Conservation (phyloP, 2,113 vertebrate species). For the Misgurnus mizolepis region DNA sequence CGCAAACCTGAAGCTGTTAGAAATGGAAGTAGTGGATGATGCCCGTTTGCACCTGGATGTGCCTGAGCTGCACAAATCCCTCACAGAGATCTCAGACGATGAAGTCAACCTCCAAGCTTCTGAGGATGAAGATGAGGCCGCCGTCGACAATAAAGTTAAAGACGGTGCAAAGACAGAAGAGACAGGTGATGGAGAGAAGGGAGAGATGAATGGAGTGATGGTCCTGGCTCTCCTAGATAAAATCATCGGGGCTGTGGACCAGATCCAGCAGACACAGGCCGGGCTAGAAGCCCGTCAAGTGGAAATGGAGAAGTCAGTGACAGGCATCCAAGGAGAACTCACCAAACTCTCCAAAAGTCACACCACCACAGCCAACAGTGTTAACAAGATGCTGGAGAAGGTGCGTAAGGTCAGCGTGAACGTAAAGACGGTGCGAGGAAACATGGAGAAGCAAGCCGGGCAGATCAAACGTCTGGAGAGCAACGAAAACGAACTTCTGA, state of each 20-base stretch:
- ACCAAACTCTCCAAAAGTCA: constrained; percentile 94
- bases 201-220: constrained; percentile 90
- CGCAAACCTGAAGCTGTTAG: constrained; percentile 1
- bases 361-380: constrained; percentile 87
- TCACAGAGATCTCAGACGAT: constrained; percentile 76
- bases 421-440: constrained; percentile 92
- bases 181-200: constrained; percentile 54
- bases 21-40: constrained; percentile 69
- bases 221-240: constrained; percentile 96
- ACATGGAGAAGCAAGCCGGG: constrained; percentile 92
- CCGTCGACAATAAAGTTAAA: constrained; percentile 47
- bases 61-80: constrained; percentile 53
- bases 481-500: constrained; percentile 93
- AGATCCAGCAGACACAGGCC: constrained; percentile 95
- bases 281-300: constrained; percentile 91
- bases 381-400: constrained; percentile 98
- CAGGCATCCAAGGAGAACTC: constrained; percentile 92
- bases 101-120: constrained; percentile 70
- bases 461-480: constrained; percentile 97
- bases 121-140: constrained; percentile 69
- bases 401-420: constrained; percentile 98
- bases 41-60: constrained; percentile 61
- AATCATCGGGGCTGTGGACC: constrained; percentile 96
- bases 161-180: constrained; percentile 39
- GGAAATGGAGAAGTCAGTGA: constrained; percentile 94